Base-by-base conservation (phyloP, 2,113 vertebrate species). In the Hiodon alosoides region DNA sequence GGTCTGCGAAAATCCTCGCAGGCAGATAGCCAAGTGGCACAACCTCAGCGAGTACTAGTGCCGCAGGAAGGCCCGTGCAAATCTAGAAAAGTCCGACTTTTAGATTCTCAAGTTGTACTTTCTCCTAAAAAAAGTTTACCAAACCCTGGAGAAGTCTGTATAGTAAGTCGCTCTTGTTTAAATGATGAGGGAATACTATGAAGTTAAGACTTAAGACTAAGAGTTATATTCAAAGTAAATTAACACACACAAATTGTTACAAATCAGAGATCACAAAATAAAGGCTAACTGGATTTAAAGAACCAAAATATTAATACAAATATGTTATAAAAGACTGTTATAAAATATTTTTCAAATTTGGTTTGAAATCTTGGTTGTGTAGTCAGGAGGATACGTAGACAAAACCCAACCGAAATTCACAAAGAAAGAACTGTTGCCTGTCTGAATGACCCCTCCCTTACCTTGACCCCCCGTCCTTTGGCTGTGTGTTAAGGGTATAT, bases 11-110 rank as follows among this genome's bases (percentile, higher is more conserved):
- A 94, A 88, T 76, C 94, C 96, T 13, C 81, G 94, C 0, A 90
- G 95, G 81, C 90, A 95, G 46, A 90, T 97, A 69, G 92, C 95
- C 88, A 95, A 97, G 52, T 99, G 97, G 97, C 96, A 99, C 90
- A 92, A 90, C 83, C 92, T 99, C 84, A 94, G 89, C 79, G 85
- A 90, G 72, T 81, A 89, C 85, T 91, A 85, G 86, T 77, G 80
- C 80, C 77, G 74, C 57, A 62, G n/a, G 67, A 48, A 47, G 52
- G 4, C 9, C 61, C 60, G 10, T 31, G 52, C 71, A 55, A 67
- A 46, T 73, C n/a, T 71, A 31, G 2, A 65, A 73, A 50, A 69
- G 66, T 62, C 13, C 17, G 68, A 51, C 4, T 6, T 53, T 14
- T 64, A 48, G 51, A 46, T 65, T 64, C 72, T 65, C 77, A 64